Percentiles rank a stretch among this genome's conserved stretches.
phyloP scores from a whole-genome alignment of 2,113 vertebrate species.

The Copsychus sechellarum region DNA sequence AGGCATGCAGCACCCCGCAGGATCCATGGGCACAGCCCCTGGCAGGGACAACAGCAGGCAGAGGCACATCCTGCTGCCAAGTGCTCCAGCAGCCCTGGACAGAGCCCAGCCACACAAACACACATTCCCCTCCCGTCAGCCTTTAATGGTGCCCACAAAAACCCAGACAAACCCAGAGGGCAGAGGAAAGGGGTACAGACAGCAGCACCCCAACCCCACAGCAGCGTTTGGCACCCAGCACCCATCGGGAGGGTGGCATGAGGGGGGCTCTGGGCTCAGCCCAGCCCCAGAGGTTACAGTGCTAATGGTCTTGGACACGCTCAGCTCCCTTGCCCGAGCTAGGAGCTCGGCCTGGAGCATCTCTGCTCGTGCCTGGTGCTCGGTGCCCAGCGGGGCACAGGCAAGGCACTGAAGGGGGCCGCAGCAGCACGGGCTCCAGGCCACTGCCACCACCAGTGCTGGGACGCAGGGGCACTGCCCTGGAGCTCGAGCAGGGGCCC shows the following conservation, averaged over 20 bases:
- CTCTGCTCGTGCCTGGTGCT: neutral
- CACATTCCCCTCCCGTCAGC: neutral
- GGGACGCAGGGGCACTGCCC: neutral
- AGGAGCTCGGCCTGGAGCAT: rapidly evolving
- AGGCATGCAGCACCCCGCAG: rapidly evolving
- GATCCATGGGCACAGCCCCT: neutral
- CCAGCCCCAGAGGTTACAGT: constrained; percentile 45
- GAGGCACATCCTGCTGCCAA: rapidly evolving
- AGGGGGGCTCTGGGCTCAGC: neutral
- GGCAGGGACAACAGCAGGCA: neutral
- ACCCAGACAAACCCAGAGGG: neutral
- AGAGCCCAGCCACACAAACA: neutral
- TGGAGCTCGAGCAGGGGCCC: neutral
- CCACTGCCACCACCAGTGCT: neutral
- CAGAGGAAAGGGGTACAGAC: neutral
- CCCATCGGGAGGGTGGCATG: neutral
- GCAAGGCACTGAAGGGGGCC: neutral
- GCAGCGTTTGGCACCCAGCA: constrained; percentile 30
- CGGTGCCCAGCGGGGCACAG: neutral
- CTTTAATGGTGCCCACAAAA: constrained; percentile 54
- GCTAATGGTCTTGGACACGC: neutral
- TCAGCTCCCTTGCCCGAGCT: rapidly evolving
- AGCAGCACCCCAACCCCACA: neutral
- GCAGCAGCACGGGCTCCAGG: neutral
- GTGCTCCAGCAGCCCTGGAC: too few relatives aligned